Percentiles rank a stretch among this genome's conserved stretches.
Evolutionary conservation across 2,888 invertebrate genomes (phyloP).

Genomic region (Cerastis leucographa): DNA sequence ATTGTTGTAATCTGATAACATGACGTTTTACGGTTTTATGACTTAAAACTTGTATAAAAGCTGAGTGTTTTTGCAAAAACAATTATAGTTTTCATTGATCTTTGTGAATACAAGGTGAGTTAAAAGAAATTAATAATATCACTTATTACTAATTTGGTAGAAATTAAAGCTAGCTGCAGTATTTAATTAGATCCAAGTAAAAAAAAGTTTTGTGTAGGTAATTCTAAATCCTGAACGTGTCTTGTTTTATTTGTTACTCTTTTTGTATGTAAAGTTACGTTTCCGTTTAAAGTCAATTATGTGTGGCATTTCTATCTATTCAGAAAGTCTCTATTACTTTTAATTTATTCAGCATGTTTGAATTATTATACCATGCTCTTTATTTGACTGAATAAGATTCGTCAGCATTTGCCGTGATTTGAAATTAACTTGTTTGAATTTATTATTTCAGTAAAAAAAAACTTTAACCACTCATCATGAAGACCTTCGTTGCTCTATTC

Average conservation of each 20-base stretch:
- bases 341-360: neutral
- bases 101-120: conserved; percentile 62
- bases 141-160: neutral
- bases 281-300: neutral
- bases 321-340: neutral
- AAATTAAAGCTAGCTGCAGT: neutral
- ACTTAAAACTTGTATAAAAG: conserved; percentile 65
- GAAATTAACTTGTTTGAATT: neutral
- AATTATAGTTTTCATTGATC: conserved; percentile 52
- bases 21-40: conserved; percentile 54
- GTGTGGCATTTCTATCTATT: neutral
- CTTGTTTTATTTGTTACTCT: neutral
- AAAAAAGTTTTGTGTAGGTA: neutral
- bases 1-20: conserved; percentile 54
- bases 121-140: neutral
- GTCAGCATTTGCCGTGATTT: neutral
- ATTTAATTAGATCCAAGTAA: neutral
- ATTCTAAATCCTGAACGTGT: neutral
- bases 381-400: neutral
- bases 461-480: conserved; percentile 70
- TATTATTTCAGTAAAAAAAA: conserved; percentile 49
- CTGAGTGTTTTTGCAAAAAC: conserved; percentile 21
- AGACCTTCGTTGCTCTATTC: conserved; percentile 73
- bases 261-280: neutral
- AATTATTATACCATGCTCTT: neutral